Conservation (phyloP, 2,797 vertebrate species). For the Miichthys miiuy region DNA sequence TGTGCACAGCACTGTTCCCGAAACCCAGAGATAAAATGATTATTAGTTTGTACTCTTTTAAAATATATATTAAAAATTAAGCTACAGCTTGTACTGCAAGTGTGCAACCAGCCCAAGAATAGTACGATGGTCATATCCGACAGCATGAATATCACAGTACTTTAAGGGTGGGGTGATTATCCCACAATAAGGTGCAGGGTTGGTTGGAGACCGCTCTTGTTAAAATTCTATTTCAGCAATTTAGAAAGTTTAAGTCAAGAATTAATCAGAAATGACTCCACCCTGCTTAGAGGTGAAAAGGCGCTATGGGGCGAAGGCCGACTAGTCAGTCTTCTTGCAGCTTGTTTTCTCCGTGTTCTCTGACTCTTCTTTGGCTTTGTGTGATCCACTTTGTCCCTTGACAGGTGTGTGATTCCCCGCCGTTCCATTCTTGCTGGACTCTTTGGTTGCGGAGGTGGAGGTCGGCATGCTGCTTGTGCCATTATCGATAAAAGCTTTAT, state of each 20-base stretch:
- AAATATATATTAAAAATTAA: constrained; percentile 67
- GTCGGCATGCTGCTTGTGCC: neutral
- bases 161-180: constrained; percentile 58
- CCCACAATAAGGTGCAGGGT: constrained; percentile 59
- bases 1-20: constrained; percentile 71
- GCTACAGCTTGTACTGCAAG: constrained; percentile 60
- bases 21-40: constrained; percentile 62
- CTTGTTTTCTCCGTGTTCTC: constrained; percentile 1
- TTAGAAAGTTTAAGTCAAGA: constrained; percentile 30
- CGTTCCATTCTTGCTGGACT: constrained; percentile 39
- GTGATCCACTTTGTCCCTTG: constrained; percentile 26
- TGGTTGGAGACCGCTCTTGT: constrained; percentile 28
- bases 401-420: neutral
- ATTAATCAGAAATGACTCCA: constrained; percentile 60
- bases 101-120: constrained; percentile 40
- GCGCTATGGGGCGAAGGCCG: constrained; percentile 41
- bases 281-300: constrained; percentile 58
- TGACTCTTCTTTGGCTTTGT: constrained; percentile 65
- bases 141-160: constrained; percentile 54
- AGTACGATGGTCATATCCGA: constrained; percentile 34
- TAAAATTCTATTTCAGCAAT: constrained; percentile 26
- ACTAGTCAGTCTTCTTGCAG: constrained; percentile 80
- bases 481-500: constrained; percentile 26
- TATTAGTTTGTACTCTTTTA: constrained; percentile 44
- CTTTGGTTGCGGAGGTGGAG: constrained; percentile 35